Percentiles rank a stretch among this genome's conserved stretches.
phyloP scores from a whole-genome alignment of 1,140 invertebrate species.

The Drosophila lowei region DNA sequence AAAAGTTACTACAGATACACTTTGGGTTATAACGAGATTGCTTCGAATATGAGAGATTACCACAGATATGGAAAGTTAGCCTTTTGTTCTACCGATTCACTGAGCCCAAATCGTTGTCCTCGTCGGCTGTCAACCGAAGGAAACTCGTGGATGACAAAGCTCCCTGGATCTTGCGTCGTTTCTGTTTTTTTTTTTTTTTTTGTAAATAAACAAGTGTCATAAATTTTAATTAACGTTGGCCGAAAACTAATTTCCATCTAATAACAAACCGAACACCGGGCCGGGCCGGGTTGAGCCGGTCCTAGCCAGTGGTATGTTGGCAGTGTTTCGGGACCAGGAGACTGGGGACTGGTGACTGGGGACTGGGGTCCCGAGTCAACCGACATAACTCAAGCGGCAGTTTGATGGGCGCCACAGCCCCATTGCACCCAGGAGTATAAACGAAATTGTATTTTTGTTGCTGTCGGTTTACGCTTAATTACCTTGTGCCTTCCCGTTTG shows the following conservation, averaged over 20 bases:
- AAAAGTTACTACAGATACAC: no score
- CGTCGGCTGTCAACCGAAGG: background rate
- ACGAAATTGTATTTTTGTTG: conserved; percentile 48
- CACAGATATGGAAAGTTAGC: no score
- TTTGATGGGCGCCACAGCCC: conserved; percentile 9
- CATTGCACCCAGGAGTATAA: conserved; percentile 48
- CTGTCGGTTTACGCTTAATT: conserved; percentile 64
- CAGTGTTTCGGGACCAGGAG: background rate
- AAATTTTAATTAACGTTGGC: conserved; percentile 84
- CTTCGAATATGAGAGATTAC: no score
- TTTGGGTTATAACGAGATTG: no score
- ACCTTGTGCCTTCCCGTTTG: conserved; percentile 34
- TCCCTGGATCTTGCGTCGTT: conserved; percentile 41
- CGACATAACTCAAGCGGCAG: conserved; percentile 46
- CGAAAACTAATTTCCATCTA: conserved; percentile 86
- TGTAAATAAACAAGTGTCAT: conserved; percentile 76
- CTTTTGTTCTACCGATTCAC: conserved; percentile 9
- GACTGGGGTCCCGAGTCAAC: conserved; percentile 48
- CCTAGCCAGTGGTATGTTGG: conserved; percentile 7
- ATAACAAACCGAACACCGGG: conserved; percentile 50
- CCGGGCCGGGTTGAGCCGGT: background rate
- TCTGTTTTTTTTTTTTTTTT: conserved; percentile 55
- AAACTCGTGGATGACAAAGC: conserved; percentile 6
- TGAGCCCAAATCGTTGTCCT: conserved; percentile 1
- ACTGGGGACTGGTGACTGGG: background rate